Conservation (phyloP, 2,888 invertebrate species). For the Apomyelois bistriatella region DNA sequence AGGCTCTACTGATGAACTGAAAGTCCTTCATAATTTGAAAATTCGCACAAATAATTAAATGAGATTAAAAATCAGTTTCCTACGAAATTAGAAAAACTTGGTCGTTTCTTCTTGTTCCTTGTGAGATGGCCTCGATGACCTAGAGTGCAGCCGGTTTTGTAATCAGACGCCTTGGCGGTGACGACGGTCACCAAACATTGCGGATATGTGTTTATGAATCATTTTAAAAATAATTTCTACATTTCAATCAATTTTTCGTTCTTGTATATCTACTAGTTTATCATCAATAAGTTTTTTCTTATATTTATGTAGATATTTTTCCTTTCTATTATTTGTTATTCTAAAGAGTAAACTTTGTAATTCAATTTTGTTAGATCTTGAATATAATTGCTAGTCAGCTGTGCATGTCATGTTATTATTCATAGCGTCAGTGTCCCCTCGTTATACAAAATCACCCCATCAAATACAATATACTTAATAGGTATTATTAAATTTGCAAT, state of each 20-base stretch:
- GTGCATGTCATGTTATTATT: neutral
- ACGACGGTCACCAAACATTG: slow-evolving; percentile 61
- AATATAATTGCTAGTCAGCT: no score
- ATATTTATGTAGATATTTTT: neutral
- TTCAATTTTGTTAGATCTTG: no score
- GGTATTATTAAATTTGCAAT: slow-evolving; percentile 32
- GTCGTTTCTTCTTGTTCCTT: neutral
- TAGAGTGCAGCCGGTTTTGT: slow-evolving; percentile 39
- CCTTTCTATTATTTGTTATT: neutral
- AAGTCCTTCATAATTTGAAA: no score
- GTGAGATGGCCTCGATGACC: slow-evolving; percentile 18
- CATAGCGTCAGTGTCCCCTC: neutral
- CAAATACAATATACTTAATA: slow-evolving; percentile 21
- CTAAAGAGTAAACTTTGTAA: no score
- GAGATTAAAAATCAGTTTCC: neutral
- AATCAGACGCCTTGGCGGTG: slow-evolving; percentile 39
- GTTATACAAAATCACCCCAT: slow-evolving; percentile 23
- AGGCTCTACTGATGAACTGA: neutral
- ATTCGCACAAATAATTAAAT: no score
- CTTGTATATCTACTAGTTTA: no score
- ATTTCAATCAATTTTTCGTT: slow-evolving; percentile 57
- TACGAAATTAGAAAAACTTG: neutral
- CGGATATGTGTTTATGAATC: slow-evolving; percentile 70
- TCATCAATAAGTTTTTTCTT: no score
- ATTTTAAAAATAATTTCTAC: slow-evolving; percentile 70